Evolutionary conservation across 2,888 invertebrate species (phyloP).

Genomic region (Chloromyia formosa): DNA sequence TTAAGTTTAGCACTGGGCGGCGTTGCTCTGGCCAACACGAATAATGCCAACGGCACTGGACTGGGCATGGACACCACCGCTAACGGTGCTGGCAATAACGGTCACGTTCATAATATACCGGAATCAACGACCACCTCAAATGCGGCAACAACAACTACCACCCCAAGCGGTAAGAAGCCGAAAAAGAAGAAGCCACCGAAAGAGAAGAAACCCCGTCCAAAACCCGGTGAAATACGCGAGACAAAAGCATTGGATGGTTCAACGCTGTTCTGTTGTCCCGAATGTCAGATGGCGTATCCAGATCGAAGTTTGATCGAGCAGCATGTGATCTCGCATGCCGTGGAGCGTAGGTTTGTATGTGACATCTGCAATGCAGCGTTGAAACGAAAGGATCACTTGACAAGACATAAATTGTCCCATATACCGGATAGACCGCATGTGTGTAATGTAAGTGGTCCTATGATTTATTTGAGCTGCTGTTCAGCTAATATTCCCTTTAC

Average conservation of each 20-base stretch:
- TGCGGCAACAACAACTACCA: constrained; percentile 58
- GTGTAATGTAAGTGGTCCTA: constrained; percentile 70
- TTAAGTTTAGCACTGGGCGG: constrained; percentile 63
- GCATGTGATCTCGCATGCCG: constrained; percentile 85
- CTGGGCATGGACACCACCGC: constrained; percentile 33
- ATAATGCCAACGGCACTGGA: constrained; percentile 53
- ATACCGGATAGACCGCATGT: constrained; percentile 89
- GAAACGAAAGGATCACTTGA: constrained; percentile 86
- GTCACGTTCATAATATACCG: constrained; percentile 47
- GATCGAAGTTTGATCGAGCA: constrained; percentile 85
- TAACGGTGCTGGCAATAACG: constrained; percentile 31
- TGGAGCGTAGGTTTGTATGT: constrained; percentile 85
- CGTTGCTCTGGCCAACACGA: constrained; percentile 56
- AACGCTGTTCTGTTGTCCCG: constrained; percentile 85
- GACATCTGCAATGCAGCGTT: constrained; percentile 89
- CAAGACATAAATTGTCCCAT: constrained; percentile 87
- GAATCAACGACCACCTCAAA: constrained; percentile 61
- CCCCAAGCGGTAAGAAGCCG: constrained; percentile 60
- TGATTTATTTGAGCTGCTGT: not conserved
- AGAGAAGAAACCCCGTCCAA: constrained; percentile 84
- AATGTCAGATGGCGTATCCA: constrained; percentile 90
- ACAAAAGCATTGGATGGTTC: constrained; percentile 80
- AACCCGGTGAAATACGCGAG: constrained; percentile 66
- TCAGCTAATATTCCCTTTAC: not conserved
- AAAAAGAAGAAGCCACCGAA: constrained; percentile 69